Evolutionary conservation across 2,113 vertebrate species (phyloP).

Genomic region (Myrmecobius fasciatus): DNA sequence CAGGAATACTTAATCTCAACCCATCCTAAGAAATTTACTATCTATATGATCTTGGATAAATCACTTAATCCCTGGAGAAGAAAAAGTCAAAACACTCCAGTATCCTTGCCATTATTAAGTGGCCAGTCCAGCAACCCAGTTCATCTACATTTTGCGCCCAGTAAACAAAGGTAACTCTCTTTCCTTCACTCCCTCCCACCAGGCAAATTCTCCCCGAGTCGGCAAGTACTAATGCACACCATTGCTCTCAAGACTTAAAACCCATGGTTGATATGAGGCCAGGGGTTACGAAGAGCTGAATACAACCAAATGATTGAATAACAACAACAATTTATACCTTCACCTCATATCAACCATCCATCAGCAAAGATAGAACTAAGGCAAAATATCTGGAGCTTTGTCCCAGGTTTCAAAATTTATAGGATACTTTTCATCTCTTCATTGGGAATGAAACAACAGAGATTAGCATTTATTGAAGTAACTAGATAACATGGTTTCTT

Average conservation of each 20-base stretch:
- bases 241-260: constrained; percentile 86
- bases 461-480: background rate
- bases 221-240: constrained; percentile 84
- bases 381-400: background rate
- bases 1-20: background rate
- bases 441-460: background rate
- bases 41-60: background rate
- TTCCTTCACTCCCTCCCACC: constrained; percentile 68
- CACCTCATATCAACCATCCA: background rate
- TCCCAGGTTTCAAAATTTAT: background rate
- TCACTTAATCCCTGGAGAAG: background rate
- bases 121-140: constrained; percentile 69
- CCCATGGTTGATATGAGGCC: background rate
- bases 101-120: too few relatives aligned
- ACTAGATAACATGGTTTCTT: background rate
- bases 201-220: constrained; percentile 82
- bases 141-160: constrained; percentile 77
- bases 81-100: background rate
- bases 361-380: background rate
- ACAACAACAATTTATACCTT: background rate
- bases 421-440: background rate
- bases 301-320: background rate
- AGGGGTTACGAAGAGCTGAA: background rate
- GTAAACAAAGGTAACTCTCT: constrained; percentile 75
- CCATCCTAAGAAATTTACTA: background rate